Evolutionary conservation across 2,113 vertebrate species (phyloP).

Genomic region (Onychostoma macrolepis): DNA sequence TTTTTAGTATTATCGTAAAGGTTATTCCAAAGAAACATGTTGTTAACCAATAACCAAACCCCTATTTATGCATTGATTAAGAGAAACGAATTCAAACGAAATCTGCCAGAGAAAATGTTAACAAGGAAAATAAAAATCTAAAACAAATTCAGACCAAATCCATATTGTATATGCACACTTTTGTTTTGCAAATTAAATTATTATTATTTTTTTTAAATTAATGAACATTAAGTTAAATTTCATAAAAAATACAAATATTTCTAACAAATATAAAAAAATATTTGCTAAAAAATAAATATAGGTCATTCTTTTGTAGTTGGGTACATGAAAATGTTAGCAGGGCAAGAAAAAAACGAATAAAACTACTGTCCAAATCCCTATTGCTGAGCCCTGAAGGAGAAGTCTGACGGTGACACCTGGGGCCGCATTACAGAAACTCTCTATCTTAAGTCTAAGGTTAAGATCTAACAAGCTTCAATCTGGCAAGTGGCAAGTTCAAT

Average conservation of each 20-base stretch:
- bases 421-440: not conserved
- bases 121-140: too few relatives aligned
- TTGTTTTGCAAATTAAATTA: too few relatives aligned
- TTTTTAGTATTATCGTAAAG: not conserved
- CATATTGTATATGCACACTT: not conserved
- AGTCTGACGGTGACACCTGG: not conserved
- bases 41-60: not conserved
- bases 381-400: not conserved
- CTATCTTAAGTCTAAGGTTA: not conserved
- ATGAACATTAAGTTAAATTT: not conserved
- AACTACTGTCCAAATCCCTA: not conserved
- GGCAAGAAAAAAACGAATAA: slow-evolving; percentile 4
- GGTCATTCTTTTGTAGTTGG: not conserved
- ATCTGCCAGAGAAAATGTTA: too few relatives aligned
- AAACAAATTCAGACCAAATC: too few relatives aligned
- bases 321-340: not conserved
- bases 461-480: not conserved
- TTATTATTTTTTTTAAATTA: too few relatives aligned
- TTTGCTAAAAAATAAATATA: not conserved
- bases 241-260: not conserved
- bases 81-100: too few relatives aligned
- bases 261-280: not conserved
- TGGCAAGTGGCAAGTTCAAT: too few relatives aligned
- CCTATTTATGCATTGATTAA: not conserved
- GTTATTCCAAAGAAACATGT: not conserved